Evolutionary conservation across 2,888 invertebrate species (phyloP), one percentile per base, ranked within the genome.

Genomic region (Meiosimyza platycephala): DNA sequence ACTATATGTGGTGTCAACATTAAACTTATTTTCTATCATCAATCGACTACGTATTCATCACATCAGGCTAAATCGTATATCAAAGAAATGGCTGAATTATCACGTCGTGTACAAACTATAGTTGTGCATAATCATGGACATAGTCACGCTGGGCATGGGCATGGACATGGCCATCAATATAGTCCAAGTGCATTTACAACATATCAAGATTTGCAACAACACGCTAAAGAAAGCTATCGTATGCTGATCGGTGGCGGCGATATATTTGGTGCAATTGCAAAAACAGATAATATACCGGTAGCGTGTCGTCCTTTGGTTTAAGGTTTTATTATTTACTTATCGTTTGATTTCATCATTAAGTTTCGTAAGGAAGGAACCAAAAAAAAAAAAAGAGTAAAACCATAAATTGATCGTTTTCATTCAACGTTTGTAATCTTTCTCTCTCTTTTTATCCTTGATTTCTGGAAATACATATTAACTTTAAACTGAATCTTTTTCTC

Each of bases 191-290:
- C 79, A 77, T 82, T 79, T 54, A 40, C 81, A 81, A 72, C 76
- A 40, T 40, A 40, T 40, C 40, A 81, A 76, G 78, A 78, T 72
- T 82, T 81, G 65, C 81, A 80, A 62, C 81, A 83, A 69, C 79
- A 79, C 67, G 72, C 79, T 69, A 76, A 81, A 78, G 86, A 87
- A 80, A 80, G 80, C 63, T 89, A 89, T 85, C 88, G 87, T 77
- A 88, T 89, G 75, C 81, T 89, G 77, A 75, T 77, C 65, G 78
- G 79, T 59, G 76, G 79, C 71, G 80, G 79, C 76, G 77, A 76
- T 71, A 78, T 40, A 40, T 40, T 74, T 69, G 60, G 70, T 60
- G 75, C 76, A 40, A 40, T 40, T 40, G 40, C 6, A 40, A 40
- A 40, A 40, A 40, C 40, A 40, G 40, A 40, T 9, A 40, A 40